Base-by-base conservation (phyloP, 1,140 invertebrate genomes). In the Orchesella cincta region DNA sequence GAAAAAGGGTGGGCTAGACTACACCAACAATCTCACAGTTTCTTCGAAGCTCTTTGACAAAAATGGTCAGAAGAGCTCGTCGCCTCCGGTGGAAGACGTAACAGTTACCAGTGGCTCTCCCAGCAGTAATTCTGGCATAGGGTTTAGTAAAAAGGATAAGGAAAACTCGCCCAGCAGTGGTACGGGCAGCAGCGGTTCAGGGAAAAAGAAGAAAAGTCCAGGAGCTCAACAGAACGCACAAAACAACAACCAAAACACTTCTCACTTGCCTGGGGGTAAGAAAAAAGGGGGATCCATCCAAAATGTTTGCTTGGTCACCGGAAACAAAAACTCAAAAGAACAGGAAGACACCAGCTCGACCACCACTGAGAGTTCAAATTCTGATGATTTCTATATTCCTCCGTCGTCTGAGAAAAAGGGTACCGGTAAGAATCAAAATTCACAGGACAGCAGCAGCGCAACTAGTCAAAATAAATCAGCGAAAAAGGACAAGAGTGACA, bases 271-370 rank as follows among this genome's bases (percentile, higher is more conserved):
- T 46, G 20, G 62, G 8, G 31, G 62, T 67, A 67, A 67, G 8
- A 12, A 67, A 67, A 33, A 67, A 67, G 62, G 73, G 73, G 35
- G 1, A 83, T 85, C 62, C 14, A 12, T 67, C 3, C 23, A 26
- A 31, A 67, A 33, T 67, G 62, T 67, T 31, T 29, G 62, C 12
- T 5, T 67, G 8, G 62, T 57, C 14, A 14, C 62, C 14, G 62
- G 31, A 14, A 67, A n/a, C 62, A 33, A 29, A 14, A 31, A 29
- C 29, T 8, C 8, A 23, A 67, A 67, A 33, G 76, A 73, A 52
- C 52, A 46, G 29, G 81, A 91, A 82, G 91, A 92, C 80, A 90
- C 90, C 1, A 92, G 90, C 16, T 92, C 91, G 0, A 92, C 91
- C 0, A 92, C 91, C 5, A 92, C 91, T 16, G 91, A 92, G 82